phyloP scores from a whole-genome alignment of 2,797 vertebrate species.

The Leptatherina wallacei region DNA sequence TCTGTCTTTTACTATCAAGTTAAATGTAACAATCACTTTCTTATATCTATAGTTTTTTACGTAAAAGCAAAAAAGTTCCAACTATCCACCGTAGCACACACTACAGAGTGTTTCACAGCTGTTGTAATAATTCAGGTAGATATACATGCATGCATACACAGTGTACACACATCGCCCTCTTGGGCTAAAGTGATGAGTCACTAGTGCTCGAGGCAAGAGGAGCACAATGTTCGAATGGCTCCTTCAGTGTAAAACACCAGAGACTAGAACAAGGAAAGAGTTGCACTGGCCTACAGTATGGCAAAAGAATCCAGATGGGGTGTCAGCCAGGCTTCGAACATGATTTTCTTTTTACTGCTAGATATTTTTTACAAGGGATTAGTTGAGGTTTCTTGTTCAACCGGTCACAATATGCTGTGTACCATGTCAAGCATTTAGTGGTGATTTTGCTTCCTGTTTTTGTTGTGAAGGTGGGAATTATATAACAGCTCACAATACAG shows the following conservation, averaged over 20 bases:
- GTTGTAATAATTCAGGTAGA: conserved; percentile 22
- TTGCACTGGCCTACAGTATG: background rate
- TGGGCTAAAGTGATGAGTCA: conserved; percentile 58
- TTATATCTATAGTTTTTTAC: background rate
- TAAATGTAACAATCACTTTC: background rate
- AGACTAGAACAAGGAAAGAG: conserved; percentile 12
- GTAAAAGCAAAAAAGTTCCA: background rate
- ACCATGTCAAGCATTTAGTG: background rate
- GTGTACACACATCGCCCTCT: conserved; percentile 1
- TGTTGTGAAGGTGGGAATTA: background rate
- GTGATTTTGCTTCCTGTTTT: background rate
- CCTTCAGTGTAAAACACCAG: conserved; percentile 27
- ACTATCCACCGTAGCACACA: background rate
- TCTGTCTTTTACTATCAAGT: background rate
- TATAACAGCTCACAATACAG: background rate
- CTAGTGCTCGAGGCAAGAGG: conserved; percentile 25
- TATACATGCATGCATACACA: background rate
- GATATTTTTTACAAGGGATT: background rate
- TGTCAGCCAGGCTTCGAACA: background rate
- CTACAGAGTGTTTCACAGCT: conserved; percentile 14
- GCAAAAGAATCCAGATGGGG: conserved; percentile 10
- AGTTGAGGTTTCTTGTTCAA: no score
- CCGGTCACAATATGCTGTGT: background rate
- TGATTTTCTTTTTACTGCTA: conserved; percentile 2
- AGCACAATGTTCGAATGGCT: conserved; percentile 30